Conservation (phyloP, 2,113 vertebrate species). For the Larimichthys crocea region DNA sequence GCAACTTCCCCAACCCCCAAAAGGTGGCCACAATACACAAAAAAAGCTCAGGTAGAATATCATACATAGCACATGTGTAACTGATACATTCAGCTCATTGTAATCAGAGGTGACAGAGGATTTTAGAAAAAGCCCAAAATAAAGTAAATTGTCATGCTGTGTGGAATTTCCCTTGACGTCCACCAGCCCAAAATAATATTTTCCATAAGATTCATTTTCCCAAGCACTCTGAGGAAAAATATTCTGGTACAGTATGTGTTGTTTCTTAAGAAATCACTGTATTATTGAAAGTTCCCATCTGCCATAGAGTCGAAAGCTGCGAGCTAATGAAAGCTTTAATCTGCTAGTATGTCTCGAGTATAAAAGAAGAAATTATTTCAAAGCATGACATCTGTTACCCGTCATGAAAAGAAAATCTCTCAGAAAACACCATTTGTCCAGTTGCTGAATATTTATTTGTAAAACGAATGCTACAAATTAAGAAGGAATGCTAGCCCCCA, state of each 20-base stretch:
- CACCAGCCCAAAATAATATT: slow-evolving; percentile 85
- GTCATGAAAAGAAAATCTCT: slow-evolving; percentile 43
- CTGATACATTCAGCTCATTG: slow-evolving; percentile 78
- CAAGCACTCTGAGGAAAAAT: slow-evolving; percentile 72
- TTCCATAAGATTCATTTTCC: slow-evolving; percentile 82
- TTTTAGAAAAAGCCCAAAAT: slow-evolving; percentile 75
- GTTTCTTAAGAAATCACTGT: slow-evolving; percentile 74
- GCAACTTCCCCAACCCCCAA: slow-evolving; percentile 18
- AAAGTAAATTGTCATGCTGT: slow-evolving; percentile 85
- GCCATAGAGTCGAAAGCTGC: slow-evolving; percentile 37
- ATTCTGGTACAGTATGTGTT: slow-evolving; percentile 73
- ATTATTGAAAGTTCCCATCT: slow-evolving; percentile 78
- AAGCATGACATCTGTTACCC: slow-evolving; percentile 59
- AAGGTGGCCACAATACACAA: slow-evolving; percentile 59
- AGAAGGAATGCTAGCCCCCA: slow-evolving; percentile 52
- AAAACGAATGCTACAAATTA: slow-evolving; percentile 51
- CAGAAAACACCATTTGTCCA: slow-evolving; percentile 34
- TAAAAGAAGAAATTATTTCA: slow-evolving; percentile 45
- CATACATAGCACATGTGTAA: slow-evolving; percentile 73
- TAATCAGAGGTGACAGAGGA: slow-evolving; percentile 85
- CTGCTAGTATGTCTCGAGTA: slow-evolving; percentile 41
- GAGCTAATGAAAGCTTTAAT: slow-evolving; percentile 54
- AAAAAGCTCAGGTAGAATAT: slow-evolving; percentile 72
- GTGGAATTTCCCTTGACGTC: slow-evolving; percentile 82
- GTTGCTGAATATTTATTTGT: slow-evolving; percentile 70